A percentile compares a stretch with the other conserved stretches of the same genome.
These are phyloP conservation scores for Tetrax tetrax DNA, from an alignment of 2,113 vertebrate genomes.

Conservation along the genomic window DNA sequence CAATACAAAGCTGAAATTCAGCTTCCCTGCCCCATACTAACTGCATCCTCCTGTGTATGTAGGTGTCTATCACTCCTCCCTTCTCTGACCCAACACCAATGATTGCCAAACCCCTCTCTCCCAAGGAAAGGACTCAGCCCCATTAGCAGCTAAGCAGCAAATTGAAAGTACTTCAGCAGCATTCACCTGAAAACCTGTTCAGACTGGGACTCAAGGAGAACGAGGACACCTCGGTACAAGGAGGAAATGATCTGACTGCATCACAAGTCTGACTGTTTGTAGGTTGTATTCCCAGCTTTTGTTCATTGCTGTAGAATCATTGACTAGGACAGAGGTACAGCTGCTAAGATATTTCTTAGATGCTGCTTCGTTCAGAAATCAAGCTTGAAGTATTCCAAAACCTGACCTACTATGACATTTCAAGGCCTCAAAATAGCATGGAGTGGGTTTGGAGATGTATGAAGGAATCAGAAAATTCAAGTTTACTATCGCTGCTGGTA, in stretches of 20 bases:
- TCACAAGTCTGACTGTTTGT: not conserved
- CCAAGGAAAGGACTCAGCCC: not conserved
- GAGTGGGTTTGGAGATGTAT: not conserved
- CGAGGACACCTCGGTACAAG: not conserved
- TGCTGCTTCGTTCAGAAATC: slow-evolving; percentile 15
- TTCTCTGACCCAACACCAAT: not conserved
- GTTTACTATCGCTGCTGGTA: not conserved
- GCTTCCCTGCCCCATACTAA: not conserved
- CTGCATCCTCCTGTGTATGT: not conserved
- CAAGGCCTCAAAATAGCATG: not conserved
- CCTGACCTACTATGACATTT: not conserved
- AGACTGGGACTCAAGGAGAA: not conserved
- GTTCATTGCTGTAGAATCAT: not conserved
- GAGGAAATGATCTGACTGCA: not conserved
- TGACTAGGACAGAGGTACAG: not conserved
- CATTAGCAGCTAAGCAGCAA: not conserved
- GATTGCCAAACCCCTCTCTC: not conserved
- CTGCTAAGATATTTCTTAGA: not conserved
- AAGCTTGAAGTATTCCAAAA: not conserved
- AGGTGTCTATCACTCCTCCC: not conserved
- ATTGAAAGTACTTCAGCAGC: not conserved
- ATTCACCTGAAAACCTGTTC: not conserved
- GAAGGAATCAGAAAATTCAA: not conserved
- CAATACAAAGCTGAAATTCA: not conserved
- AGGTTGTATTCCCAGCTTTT: not conserved